These are phyloP conservation scores for Eueides isabella DNA, from an alignment of 1,140 invertebrate species.

Conservation along the genomic window DNA sequence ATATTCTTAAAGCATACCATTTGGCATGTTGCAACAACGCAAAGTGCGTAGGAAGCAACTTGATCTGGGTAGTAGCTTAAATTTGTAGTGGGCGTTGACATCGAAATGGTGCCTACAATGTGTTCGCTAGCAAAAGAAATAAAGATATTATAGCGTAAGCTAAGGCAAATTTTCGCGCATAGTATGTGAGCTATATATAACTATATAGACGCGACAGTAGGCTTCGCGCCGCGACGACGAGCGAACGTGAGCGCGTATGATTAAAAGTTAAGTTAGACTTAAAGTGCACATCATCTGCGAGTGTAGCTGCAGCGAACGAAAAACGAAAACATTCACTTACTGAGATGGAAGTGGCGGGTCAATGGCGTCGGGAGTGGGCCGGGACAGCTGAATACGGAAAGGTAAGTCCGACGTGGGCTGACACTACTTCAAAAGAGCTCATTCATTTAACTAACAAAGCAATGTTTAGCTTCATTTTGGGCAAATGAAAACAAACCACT, in stretches of 20 bases:
- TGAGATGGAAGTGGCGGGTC: slow-evolving; percentile 75
- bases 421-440: not conserved
- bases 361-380: slow-evolving; percentile 77
- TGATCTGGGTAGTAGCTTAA: slow-evolving; percentile 60
- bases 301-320: slow-evolving; percentile 77
- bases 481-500: not conserved
- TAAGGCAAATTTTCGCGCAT: slow-evolving; percentile 36
- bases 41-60: slow-evolving; percentile 58
- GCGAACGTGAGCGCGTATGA: slow-evolving; percentile 56
- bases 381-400: slow-evolving; percentile 79
- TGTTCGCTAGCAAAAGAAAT: slow-evolving; percentile 74
- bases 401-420: slow-evolving; percentile 52
- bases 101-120: slow-evolving; percentile 64
- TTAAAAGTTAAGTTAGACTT: slow-evolving; percentile 29
- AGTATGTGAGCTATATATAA: slow-evolving; percentile 53
- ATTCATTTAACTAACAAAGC: slow-evolving; percentile 3
- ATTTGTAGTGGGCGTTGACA: slow-evolving; percentile 72
- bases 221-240: slow-evolving; percentile 61
- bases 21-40: slow-evolving; percentile 48
- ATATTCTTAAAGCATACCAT: slow-evolving; percentile 26
- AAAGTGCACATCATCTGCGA: slow-evolving; percentile 52
- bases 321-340: slow-evolving; percentile 43
- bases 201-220: slow-evolving; percentile 54
- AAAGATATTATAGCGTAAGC: slow-evolving; percentile 46
- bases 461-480: not conserved